These are phyloP conservation scores for Lymantria dispar DNA, from an alignment of 2,888 invertebrate species.

Conservation along the genomic window DNA sequence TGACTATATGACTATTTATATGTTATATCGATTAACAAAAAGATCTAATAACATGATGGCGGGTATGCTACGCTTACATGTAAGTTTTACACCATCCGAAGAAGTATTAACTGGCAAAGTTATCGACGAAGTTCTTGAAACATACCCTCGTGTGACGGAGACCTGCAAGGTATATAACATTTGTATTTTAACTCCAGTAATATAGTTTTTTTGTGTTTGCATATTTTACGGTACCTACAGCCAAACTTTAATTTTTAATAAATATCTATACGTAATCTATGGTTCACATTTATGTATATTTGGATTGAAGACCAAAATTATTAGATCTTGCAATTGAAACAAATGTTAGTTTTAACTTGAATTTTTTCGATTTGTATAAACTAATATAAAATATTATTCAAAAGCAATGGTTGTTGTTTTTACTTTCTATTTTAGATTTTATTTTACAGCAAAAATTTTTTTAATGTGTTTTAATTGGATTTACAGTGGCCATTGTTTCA, in stretches of 20 bases:
- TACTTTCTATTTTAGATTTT: no score
- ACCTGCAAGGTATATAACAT: conserved; percentile 63
- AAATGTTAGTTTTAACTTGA: no score
- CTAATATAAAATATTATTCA: no score
- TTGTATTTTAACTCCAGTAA: background rate
- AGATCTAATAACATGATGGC: conserved; percentile 84
- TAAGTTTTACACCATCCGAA: conserved; percentile 73
- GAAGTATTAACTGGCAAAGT: conserved; percentile 60
- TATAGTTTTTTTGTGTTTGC: no score
- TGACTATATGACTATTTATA: conserved; percentile 87
- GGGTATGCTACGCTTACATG: conserved; percentile 78
- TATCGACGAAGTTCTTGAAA: conserved; percentile 77
- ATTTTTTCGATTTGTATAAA: no score
- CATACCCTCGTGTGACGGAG: conserved; percentile 62
- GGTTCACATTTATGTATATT: no score
- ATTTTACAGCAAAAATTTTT: background rate
- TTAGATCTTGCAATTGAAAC: no score
- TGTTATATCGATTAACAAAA: conserved; percentile 85
- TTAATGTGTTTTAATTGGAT: conserved; percentile 1
- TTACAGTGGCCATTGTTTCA: conserved; percentile 84
- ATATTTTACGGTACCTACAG: no score
- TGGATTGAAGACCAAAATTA: no score
- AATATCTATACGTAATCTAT: no score
- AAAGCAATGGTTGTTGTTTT: no score
- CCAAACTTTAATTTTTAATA: no score